Evolutionary conservation across 2,797 vertebrate species (phyloP), one percentile per base, ranked within the genome.

Genomic region (Crenuchus spilurus): DNA sequence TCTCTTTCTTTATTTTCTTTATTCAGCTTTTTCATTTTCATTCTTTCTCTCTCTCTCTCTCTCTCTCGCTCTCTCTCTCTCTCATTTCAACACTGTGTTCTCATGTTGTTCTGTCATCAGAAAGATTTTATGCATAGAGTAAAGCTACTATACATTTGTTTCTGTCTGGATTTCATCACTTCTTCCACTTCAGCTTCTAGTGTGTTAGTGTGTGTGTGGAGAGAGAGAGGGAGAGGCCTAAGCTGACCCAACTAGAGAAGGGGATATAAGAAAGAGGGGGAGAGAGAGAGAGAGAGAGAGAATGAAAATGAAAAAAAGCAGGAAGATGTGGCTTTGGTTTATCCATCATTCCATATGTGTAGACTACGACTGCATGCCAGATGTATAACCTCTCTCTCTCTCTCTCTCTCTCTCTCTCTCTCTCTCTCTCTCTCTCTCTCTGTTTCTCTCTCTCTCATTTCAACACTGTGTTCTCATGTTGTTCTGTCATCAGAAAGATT

Each of bases 261-360:
- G 60, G 7, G 1, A 1, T 10, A 3, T 35, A 22, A 49, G 20
- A n/a, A 0, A 37, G 30, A 13, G 10, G 72, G 3, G 58, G 60
- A 41, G 35, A 65, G 18, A 58, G 42, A n/a, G 0, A 33, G 35
- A 68, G 39, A 55, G 35, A 42, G 24, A 39, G 18, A 3, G 28
- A 37, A 39, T 18, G 8, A 18, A 30, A 54, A 49, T 44, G 26
- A 42, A 11, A 11, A 1, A 10, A 48, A 44, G 49, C 9, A 73
- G 39, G 71, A 55, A 18, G 70, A 35, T 48, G 51, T 66, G 6
- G 14, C 35, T 73, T 72, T 46, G 20, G 14, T 73, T 65, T 39
- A 73, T 65, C 39, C 20, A 60, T 68, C 44, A 61, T 54, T 52
- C 46, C 64, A 75, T 68, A 75, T 61, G 55, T 24, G 42, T 6